These are phyloP conservation scores for Poeciliopsis infans DNA, from an alignment of 2,797 vertebrate species.

Conservation along the genomic window DNA sequence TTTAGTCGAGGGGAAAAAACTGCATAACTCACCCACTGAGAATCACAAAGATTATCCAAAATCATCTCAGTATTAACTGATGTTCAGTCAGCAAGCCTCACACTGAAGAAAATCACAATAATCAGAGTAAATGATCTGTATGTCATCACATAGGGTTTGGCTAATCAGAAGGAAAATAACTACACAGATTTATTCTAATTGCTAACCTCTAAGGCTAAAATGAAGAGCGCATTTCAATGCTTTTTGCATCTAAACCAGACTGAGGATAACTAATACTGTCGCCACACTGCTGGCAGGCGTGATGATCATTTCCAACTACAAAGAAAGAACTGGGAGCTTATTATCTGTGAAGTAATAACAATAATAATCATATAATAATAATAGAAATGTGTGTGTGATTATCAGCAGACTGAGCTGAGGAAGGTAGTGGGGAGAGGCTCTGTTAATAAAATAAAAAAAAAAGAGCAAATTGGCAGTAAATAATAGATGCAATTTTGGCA, in stretches of 20 bases:
- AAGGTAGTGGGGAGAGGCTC: slow-evolving; percentile 36
- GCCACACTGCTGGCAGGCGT: slow-evolving; percentile 55
- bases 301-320: slow-evolving; percentile 68
- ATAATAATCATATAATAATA: slow-evolving; percentile 17
- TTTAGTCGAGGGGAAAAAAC: background rate
- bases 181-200: slow-evolving; percentile 36
- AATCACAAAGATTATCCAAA: background rate
- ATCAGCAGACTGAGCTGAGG: slow-evolving; percentile 53
- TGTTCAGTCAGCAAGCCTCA: slow-evolving; percentile 11
- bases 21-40: background rate
- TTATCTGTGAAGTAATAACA: slow-evolving; percentile 52
- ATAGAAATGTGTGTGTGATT: slow-evolving; percentile 67
- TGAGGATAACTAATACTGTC: slow-evolving; percentile 58
- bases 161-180: slow-evolving; percentile 36
- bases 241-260: slow-evolving; percentile 41
- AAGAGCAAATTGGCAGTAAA: slow-evolving; percentile 85
- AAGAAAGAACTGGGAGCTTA: slow-evolving; percentile 64
- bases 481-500: slow-evolving; percentile 84
- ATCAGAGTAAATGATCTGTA: slow-evolving; percentile 12
- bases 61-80: slow-evolving; percentile 9
- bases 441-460: slow-evolving; percentile 51
- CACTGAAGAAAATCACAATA: slow-evolving; percentile 8
- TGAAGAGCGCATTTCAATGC: slow-evolving; percentile 38
- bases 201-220: slow-evolving; percentile 46
- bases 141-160: slow-evolving; percentile 31